Evolutionary conservation across 2,797 vertebrate species (phyloP).

Genomic region (Scarus forsteni): DNA sequence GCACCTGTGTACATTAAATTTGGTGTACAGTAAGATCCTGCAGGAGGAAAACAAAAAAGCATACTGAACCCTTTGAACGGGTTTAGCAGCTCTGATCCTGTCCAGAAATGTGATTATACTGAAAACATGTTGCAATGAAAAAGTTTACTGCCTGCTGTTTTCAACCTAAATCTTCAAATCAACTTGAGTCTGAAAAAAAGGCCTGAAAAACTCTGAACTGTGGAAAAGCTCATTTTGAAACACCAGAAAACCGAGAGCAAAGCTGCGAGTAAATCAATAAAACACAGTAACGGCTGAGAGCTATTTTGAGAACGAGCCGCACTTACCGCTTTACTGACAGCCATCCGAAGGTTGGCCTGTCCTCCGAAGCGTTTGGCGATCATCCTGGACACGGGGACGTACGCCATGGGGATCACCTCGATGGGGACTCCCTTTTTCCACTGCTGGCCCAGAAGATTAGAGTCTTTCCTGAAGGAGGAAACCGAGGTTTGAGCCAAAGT

Average conservation of each 20-base stretch:
- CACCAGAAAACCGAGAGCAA: not conserved
- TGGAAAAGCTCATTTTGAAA: too few relatives aligned
- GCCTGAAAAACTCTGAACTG: too few relatives aligned
- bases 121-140: too few relatives aligned
- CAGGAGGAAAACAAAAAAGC: too few relatives aligned
- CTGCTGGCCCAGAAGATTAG: constrained; percentile 91
- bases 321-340: constrained; percentile 95
- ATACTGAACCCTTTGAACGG: not conserved
- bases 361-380: constrained; percentile 90
- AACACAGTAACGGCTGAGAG: not conserved
- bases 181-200: too few relatives aligned
- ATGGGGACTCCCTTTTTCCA: constrained; percentile 97
- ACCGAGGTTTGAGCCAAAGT: not conserved
- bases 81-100: not conserved
- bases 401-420: constrained; percentile 97
- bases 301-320: not conserved
- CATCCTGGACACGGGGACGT: constrained; percentile 89
- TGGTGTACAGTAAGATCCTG: too few relatives aligned
- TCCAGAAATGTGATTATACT: too few relatives aligned
- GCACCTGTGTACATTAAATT: too few relatives aligned
- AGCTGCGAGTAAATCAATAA: not conserved
- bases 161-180: too few relatives aligned
- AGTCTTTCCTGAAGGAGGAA: constrained; percentile 89
- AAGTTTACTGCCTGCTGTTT: too few relatives aligned
- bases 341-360: constrained; percentile 90